Percentiles rank a stretch among this genome's conserved stretches.
phyloP scores from a whole-genome alignment of 2,113 vertebrate species.

The Xiphophorus couchianus region DNA sequence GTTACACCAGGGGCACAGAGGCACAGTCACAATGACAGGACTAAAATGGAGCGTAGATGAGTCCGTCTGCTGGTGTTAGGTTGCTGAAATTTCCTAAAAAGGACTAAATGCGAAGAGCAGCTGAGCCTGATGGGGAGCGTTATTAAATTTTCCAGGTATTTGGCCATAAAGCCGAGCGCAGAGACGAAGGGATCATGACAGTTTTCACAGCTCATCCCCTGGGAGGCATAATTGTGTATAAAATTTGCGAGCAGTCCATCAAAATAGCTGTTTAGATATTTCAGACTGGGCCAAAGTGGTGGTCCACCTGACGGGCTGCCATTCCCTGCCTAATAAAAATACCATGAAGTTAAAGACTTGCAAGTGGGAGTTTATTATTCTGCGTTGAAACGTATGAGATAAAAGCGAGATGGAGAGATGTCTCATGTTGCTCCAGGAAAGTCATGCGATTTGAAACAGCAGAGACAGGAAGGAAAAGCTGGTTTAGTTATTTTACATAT shows the following conservation, averaged over 20 bases:
- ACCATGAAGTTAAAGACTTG: slow-evolving; percentile 17
- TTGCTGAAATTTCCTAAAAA: slow-evolving; percentile 1
- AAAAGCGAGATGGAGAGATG: slow-evolving; percentile 1
- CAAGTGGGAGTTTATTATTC: slow-evolving; percentile 15
- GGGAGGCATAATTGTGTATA: slow-evolving; percentile 19
- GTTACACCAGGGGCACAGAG: slow-evolving; percentile 3
- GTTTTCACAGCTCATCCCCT: slow-evolving; percentile 30
- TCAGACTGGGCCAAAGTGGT: slow-evolving; percentile 15
- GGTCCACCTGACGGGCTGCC: slow-evolving; percentile 17
- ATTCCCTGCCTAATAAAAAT: slow-evolving; percentile 29
- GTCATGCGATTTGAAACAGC: not conserved
- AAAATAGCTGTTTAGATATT: slow-evolving; percentile 31
- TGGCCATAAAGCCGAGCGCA: not conserved
- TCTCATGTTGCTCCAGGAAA: not conserved
- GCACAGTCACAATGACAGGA: not conserved
- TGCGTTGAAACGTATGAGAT: slow-evolving; percentile 1
- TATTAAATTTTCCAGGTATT: slow-evolving; percentile 5
- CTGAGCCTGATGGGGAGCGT: not conserved
- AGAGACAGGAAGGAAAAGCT: not conserved
- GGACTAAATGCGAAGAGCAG: slow-evolving; percentile 3
- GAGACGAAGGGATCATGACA: slow-evolving; percentile 8
- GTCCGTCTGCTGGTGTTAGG: not conserved
- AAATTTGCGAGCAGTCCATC: slow-evolving; percentile 24
- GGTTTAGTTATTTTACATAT: slow-evolving; percentile 5
- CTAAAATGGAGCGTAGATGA: not conserved